Evolutionary conservation across 2,888 invertebrate species (phyloP).

Genomic region (Caenorhabditis japonica): DNA sequence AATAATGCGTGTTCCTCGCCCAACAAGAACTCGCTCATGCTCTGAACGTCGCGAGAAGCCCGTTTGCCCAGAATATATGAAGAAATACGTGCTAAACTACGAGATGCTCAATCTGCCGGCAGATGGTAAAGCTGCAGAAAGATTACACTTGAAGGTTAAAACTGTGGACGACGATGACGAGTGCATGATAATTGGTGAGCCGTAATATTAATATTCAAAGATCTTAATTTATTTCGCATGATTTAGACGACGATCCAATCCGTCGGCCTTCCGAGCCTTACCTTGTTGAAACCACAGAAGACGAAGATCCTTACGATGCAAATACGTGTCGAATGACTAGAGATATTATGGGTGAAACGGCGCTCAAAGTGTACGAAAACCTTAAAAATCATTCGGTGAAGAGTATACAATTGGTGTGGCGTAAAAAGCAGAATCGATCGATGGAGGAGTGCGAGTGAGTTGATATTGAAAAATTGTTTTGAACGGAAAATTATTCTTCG

Average conservation of each 20-base stretch:
- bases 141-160: constrained; percentile 9
- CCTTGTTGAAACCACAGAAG: neutral
- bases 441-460: constrained; percentile 39
- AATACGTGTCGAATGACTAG: constrained; percentile 40
- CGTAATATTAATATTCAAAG: neutral
- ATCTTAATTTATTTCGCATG: neutral
- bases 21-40: neutral
- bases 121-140: constrained; percentile 12
- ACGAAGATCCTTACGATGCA: constrained; percentile 19
- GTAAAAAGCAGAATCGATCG: constrained; percentile 2
- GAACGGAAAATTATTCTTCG: too few relatives aligned
- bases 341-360: neutral
- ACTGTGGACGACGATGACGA: constrained; percentile 23
- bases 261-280: constrained; percentile 14
- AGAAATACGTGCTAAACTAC: constrained; percentile 7
- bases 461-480: neutral
- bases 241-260: constrained; percentile 22
- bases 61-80: constrained; percentile 24
- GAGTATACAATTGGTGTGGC: constrained; percentile 25
- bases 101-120: constrained; percentile 1
- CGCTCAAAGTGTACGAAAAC: neutral
- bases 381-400: neutral
- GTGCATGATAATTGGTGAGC: constrained; percentile 28
- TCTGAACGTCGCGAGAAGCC: neutral
- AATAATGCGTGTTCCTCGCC: constrained; percentile 32